Evolutionary conservation across 2,888 invertebrate species (phyloP), one percentile per base, ranked within the genome.

Genomic region (Boloria selene): DNA sequence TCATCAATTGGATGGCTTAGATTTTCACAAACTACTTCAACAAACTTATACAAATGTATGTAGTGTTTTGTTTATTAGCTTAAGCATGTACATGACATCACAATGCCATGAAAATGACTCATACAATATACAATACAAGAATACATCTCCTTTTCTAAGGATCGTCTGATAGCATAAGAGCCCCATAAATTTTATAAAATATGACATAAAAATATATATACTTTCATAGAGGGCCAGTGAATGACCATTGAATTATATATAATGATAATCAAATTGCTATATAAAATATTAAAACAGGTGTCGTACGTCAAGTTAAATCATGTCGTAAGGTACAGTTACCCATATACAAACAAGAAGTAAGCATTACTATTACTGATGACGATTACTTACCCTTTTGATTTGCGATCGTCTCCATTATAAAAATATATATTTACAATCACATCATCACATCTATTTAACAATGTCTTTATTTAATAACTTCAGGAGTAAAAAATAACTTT

Each of bases 331-430:
- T 87, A 90, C 89, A 88, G 88, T 90, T 90, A 90, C 79, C 82
- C 86, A 85, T 87, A 86, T 83, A 87, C 86, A 89, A 91, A 90
- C 89, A 90, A 84, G 81, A 83, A 55, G 73, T 73, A 77, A 71
- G 68, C 70, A 75, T 77, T 75, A 78, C 76, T 75, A 73, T 67
- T 64, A 74, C 72, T 72, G 70, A 74, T 77, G 70, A 77, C 74
- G 75, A 73, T 67, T 80, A 85, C 90, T 89, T 76, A 90, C 92
- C 90, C 82, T 86, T 90, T 78, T 84, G 87, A 85, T 86, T 90
- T 80, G 84, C 81, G 84, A 87, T 88, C 77, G 88, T 83, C 85
- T 90, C 90, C 91, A 92, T 91, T 85, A 85, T 87, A 78, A 76
- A 75, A 73, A 70, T 65, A 71, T 65, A 64, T 74, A 75, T 74